Base-by-base conservation (phyloP, 2,113 vertebrate genomes). In the Dolichotis patagonum region DNA sequence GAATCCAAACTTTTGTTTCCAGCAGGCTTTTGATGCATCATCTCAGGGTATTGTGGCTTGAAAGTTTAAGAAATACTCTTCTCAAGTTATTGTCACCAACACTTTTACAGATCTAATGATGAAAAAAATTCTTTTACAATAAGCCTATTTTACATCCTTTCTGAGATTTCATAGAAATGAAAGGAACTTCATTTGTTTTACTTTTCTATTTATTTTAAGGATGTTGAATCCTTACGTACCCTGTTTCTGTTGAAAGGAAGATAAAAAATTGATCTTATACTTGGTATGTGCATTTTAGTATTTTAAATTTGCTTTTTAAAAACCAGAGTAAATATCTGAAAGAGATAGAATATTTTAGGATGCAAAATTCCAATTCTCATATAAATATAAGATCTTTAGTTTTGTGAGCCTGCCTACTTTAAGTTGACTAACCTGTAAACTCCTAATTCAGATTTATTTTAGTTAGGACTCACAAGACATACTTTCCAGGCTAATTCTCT, bases 1-100 rank as follows among this genome's bases (percentile, higher is more conserved):
- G 82, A 94, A 96, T 96, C 88, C 84, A 94, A 98, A 97, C 95
- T 98, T 98, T 96, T 96, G 92, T 96, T 97, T 96, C 85, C 90
- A 88, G 83, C 38, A 93, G 88, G 35, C 56, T 97, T 96, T 96
- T 93, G 88, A 95, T 82, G 80, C 56, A 83, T 90, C 88, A 78
- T 83, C 54, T 85, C 26, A 54, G 71, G 60, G 75, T 96, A 95
- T 13, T 93, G 52, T 81, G 30, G 24, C 38, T 97, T 95, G 24
- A 77, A 92, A 91, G 9, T 96, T 97, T 95, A 89, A 94, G 90
- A 26, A 90, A 11, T 90, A 67, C 43, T 90, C 49, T 56, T 94
- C 22, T 78, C 7, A 85, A 41, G 7, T 88, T 95, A 85, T 75
- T 88, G 0, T 41, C n/a, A 80, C 75, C 65, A 46, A 60, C 77